Evolutionary conservation across 2,797 vertebrate genomes (phyloP).

Genomic region (Falco peregrinus): DNA sequence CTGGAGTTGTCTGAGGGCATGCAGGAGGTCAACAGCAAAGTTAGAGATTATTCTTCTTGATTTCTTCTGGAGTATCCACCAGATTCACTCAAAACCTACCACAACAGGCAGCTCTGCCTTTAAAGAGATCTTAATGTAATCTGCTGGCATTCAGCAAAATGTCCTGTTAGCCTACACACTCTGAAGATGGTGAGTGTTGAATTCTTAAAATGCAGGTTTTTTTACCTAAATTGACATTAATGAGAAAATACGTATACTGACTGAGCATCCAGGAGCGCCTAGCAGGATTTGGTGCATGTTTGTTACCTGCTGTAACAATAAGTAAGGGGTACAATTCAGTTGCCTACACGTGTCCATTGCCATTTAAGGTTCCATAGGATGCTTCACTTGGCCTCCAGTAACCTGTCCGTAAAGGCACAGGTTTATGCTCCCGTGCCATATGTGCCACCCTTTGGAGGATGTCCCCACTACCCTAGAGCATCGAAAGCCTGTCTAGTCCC

Average conservation of each 20-base stretch:
- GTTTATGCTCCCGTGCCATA: neutral
- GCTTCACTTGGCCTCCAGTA: neutral
- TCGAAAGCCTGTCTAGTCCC: fast-evolving
- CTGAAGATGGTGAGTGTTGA: neutral
- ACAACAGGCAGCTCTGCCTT: neutral
- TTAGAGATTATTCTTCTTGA: neutral
- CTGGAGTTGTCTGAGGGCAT: neutral
- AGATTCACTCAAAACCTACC: neutral
- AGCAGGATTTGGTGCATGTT: neutral
- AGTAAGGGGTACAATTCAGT: neutral
- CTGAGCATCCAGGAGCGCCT: neutral
- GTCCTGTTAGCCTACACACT: neutral
- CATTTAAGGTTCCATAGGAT: neutral
- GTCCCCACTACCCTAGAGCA: neutral
- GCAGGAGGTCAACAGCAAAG: neutral
- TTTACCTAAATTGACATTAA: neutral
- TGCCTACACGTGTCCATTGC: neutral
- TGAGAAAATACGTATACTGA: neutral
- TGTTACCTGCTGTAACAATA: neutral
- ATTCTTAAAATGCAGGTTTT: neutral
- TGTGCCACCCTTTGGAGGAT: neutral
- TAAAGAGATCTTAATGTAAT: neutral
- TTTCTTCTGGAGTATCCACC: neutral
- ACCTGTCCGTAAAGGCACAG: neutral
- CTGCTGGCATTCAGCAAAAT: neutral